Base-by-base conservation (phyloP, 1,140 invertebrate genomes). In the Vanessa atalanta region DNA sequence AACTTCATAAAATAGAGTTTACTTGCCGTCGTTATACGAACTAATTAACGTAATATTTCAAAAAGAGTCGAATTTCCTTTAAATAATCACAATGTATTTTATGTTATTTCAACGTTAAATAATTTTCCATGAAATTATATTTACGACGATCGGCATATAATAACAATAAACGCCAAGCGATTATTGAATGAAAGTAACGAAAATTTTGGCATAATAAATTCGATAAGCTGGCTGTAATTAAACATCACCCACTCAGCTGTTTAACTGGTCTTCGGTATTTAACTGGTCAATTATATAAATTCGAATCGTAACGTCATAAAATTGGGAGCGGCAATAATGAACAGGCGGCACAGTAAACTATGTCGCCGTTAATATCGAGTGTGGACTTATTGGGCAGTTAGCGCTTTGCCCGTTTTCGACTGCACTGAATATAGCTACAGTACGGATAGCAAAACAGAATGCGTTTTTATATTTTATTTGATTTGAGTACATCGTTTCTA, bases 261-360 rank as follows among this genome's bases (percentile, higher is more conserved):
- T 69, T 57, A 68, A 68, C 66, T 55, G 66, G 16, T 68, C 66
- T 68, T 47, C 66, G 66, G 77, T 79, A 82, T 85, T 87, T 82
- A 81, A 81, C 83, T 81, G 86, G 82, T 84, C 86, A 89, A 88
- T 87, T 85, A 87, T 87, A 86, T 83, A 85, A 85, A 87, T 88
- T 82, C 78, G 76, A 79, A 83, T 87, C 83, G 80, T 83, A 86
- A 86, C 76, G 84, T 85, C 83, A 90, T 90, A 89, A 91, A 90
- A 89, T 82, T 87, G 85, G 78, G 78, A 78, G 73, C 60, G 75
- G 85, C 77, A 83, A 84, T 91, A 90, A 91, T 88, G 83, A 88
- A 87, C 88, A 89, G 84, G 76, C 83, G 88, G 88, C 80, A 80
- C 83, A 83, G 83, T 88, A 84, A 88, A 88, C 83, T 89, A 87